phyloP scores from a whole-genome alignment of 2,113 vertebrate genomes.

The Tupaia tana region DNA sequence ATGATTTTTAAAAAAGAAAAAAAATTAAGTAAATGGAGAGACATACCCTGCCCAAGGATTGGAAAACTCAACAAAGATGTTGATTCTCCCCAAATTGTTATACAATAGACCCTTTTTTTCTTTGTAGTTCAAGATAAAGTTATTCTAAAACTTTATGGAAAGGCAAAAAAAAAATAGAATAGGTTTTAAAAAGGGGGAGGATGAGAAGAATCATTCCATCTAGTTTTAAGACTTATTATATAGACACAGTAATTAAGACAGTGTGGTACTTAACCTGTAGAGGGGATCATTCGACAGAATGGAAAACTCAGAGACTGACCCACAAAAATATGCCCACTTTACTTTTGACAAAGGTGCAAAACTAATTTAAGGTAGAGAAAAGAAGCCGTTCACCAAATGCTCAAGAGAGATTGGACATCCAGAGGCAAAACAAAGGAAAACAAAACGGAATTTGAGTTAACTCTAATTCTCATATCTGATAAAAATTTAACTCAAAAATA shows the following conservation, averaged over 20 bases:
- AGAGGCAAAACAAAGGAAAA: not conserved
- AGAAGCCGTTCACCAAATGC: not conserved
- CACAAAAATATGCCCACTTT: not conserved
- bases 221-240: not conserved
- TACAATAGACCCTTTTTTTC: too few species aligned
- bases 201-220: not conserved
- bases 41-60: not conserved
- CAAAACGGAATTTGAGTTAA: not conserved
- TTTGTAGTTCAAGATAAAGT: not conserved
- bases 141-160: not conserved
- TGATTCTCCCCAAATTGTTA: not conserved
- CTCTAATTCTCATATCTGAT: not conserved
- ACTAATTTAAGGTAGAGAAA: not conserved
- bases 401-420: not conserved
- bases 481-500: slow-evolving; percentile 14
- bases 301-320: not conserved
- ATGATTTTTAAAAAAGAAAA: not conserved
- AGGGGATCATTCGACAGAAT: not conserved
- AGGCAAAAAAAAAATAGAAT: not conserved
- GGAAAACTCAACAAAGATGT: not conserved
- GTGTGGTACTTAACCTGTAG: not conserved
- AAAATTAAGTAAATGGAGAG: not conserved
- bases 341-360: not conserved
- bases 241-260: not conserved
- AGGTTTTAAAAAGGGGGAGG: not conserved